Percentiles rank a stretch among this genome's conserved stretches.
These are phyloP conservation scores for Gracilinanus agilis DNA, from an alignment of 2,113 vertebrate species.

Conservation along the genomic window DNA sequence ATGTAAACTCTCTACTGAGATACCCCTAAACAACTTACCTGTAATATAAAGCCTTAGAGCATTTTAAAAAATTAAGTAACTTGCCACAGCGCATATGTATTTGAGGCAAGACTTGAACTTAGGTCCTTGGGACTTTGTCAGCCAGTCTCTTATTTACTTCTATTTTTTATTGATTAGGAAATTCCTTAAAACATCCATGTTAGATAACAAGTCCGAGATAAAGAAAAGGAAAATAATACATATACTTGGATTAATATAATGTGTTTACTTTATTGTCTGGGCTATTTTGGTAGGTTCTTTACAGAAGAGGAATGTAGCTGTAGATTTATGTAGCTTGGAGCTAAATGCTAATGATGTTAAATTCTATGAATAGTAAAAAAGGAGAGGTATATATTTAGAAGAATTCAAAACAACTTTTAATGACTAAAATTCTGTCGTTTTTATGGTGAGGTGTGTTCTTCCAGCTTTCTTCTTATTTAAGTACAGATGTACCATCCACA, in stretches of 20 bases:
- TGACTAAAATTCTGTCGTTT: constrained; percentile 39
- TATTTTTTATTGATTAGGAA: constrained; percentile 9
- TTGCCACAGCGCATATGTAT: constrained; percentile 10
- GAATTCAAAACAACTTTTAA: constrained; percentile 12
- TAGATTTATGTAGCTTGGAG: background rate
- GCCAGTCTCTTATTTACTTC: background rate
- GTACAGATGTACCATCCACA: background rate
- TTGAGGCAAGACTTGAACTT: background rate
- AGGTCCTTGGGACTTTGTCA: background rate
- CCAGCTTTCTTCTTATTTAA: background rate
- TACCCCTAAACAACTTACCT: background rate
- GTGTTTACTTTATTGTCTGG: background rate
- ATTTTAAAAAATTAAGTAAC: background rate
- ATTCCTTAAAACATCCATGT: background rate
- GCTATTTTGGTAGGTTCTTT: background rate
- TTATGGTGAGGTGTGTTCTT: background rate
- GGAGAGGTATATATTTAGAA: background rate
- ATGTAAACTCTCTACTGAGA: background rate
- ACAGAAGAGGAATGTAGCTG: background rate
- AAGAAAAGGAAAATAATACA: background rate
- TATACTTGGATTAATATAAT: background rate
- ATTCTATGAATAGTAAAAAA: constrained; percentile 10
- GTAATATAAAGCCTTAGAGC: background rate
- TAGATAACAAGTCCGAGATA: constrained; percentile 2
- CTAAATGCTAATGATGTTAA: background rate